These are phyloP conservation scores for Ptychadena robeensis DNA, from an alignment of 2,797 vertebrate genomes.

Conservation along the genomic window DNA sequence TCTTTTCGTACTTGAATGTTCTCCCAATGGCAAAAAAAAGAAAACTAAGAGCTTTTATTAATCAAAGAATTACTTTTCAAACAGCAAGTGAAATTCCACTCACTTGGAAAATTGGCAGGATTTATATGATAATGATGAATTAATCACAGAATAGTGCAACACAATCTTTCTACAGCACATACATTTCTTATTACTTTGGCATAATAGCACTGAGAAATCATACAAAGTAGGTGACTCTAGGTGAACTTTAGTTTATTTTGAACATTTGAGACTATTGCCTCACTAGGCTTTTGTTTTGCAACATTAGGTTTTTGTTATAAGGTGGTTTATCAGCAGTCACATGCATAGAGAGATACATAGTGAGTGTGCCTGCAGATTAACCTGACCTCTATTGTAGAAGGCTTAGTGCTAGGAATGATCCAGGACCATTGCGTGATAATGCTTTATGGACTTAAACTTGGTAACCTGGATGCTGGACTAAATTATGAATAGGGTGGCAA, in stretches of 20 bases:
- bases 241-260: not conserved
- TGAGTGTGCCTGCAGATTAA: too few relatives aligned
- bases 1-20: slow-evolving; percentile 39
- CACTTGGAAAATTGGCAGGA: slow-evolving; percentile 50
- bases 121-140: slow-evolving; percentile 51
- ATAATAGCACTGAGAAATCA: not conserved
- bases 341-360: too few relatives aligned
- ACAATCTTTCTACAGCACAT: slow-evolving; percentile 26
- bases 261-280: not conserved
- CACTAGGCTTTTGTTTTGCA: not conserved
- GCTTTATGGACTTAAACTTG: too few relatives aligned
- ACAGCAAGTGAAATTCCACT: slow-evolving; percentile 41
- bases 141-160: slow-evolving; percentile 50
- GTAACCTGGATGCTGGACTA: too few relatives aligned
- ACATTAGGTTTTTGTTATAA: not conserved
- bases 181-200: slow-evolving; percentile 25
- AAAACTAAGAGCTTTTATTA: slow-evolving; percentile 40
- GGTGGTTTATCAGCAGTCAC: not conserved
- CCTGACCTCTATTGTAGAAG: too few relatives aligned
- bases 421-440: too few relatives aligned
- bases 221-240: not conserved
- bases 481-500: too few relatives aligned
- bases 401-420: too few relatives aligned
- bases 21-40: slow-evolving; percentile 27
- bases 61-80: slow-evolving; percentile 39